Evolutionary conservation across 35 echinoderm and acorn worm species (phyloP).

Genomic region (Stichopus chloronotus): DNA sequence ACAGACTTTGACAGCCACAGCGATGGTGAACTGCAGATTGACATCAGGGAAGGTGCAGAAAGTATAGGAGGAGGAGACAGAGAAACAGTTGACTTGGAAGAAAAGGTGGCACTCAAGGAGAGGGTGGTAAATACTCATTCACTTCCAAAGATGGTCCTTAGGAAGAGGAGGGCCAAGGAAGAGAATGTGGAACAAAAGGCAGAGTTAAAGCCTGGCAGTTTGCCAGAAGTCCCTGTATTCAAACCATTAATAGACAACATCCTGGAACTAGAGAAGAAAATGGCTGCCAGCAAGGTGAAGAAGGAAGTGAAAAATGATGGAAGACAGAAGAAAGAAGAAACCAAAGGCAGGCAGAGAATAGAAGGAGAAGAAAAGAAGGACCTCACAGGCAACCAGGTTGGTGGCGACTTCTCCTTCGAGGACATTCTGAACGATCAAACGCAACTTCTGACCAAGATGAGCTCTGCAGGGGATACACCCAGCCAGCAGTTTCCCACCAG

Average conservation of each 20-base stretch:
- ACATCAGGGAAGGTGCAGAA: not conserved
- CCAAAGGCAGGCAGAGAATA: not conserved
- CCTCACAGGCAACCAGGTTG: not conserved
- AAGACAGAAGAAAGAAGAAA: not conserved
- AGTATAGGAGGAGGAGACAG: not conserved
- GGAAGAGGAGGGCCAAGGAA: not conserved
- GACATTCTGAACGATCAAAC: constrained; percentile 25
- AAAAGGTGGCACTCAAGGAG: not conserved
- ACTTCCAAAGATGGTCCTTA: not conserved
- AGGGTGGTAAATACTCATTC: no score
- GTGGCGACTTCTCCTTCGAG: not conserved
- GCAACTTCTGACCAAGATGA: constrained; percentile 15
- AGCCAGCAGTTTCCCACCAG: not conserved
- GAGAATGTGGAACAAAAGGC: not conserved
- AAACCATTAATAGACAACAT: constrained; percentile 36
- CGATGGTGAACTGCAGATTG: constrained; percentile 18
- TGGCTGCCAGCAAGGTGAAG: not conserved
- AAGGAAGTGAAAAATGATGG: not conserved
- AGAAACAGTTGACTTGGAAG: not conserved
- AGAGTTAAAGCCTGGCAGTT: not conserved
- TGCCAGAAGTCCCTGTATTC: not conserved
- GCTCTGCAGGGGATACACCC: not conserved
- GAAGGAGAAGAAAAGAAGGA: not conserved
- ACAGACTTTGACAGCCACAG: not conserved
- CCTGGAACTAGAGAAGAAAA: constrained; percentile 22